A percentile compares a stretch with the other conserved stretches of the same genome.
These are phyloP conservation scores for Cryptoleucopteryx plumbea DNA, from an alignment of 2,113 vertebrate species.

Conservation along the genomic window DNA sequence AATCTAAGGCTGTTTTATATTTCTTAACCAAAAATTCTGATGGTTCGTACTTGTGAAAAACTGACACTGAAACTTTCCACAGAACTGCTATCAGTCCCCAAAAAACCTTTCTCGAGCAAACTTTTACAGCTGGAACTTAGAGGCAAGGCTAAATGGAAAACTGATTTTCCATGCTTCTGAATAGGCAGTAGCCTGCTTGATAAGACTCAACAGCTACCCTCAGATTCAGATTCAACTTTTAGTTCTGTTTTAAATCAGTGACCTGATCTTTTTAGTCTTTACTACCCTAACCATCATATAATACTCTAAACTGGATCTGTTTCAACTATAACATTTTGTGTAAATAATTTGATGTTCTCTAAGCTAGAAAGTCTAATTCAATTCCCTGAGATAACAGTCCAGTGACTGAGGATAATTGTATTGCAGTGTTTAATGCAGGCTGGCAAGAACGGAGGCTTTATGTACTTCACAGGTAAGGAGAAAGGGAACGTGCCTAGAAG, in stretches of 20 bases:
- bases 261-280: not conserved
- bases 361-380: constrained; percentile 4
- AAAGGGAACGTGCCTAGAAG: not conserved
- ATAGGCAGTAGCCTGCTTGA: not conserved
- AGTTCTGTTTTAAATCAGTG: constrained; percentile 1
- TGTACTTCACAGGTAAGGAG: not conserved
- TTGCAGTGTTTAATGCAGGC: not conserved
- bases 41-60: not conserved
- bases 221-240: not conserved
- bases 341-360: constrained; percentile 13
- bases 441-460: not conserved
- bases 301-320: not conserved
- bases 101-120: not conserved
- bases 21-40: not conserved
- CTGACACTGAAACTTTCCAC: not conserved
- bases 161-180: not conserved
- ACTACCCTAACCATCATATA: not conserved
- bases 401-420: not conserved
- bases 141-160: not conserved
- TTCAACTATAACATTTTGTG: not conserved
- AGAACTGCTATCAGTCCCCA: not conserved
- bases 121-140: not conserved
- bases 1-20: not conserved
- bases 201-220: not conserved
- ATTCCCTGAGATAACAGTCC: constrained; percentile 1